Evolutionary conservation across 2,797 vertebrate species (phyloP).

Genomic region (Karalla daura): DNA sequence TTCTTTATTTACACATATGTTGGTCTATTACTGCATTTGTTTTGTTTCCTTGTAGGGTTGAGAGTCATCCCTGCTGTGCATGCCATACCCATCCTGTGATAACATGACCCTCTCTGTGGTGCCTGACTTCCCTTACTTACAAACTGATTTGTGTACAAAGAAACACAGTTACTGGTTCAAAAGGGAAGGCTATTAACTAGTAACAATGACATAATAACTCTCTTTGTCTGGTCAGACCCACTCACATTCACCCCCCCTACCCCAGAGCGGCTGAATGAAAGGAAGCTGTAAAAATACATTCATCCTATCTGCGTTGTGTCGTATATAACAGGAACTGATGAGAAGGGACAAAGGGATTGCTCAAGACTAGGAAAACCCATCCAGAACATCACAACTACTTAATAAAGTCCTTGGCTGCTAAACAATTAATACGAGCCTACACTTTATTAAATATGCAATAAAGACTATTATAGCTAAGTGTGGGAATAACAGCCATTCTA

Average conservation of each 20-base stretch:
- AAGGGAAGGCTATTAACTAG: conserved; percentile 7
- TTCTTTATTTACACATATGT: too few species aligned
- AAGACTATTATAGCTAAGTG: conserved; percentile 76
- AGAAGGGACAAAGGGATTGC: conserved; percentile 55
- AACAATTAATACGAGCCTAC: conserved; percentile 82
- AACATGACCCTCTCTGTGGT: not conserved
- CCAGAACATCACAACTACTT: conserved; percentile 67
- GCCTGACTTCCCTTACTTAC: not conserved
- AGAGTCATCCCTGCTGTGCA: not conserved
- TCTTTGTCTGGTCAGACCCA: not conserved
- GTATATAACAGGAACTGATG: conserved; percentile 50
- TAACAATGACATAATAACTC: conserved; percentile 31
- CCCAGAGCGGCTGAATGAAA: conserved; percentile 23
- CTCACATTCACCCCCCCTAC: conserved; percentile 29
- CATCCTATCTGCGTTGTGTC: conserved; percentile 44
- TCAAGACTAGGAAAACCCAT: conserved; percentile 58
- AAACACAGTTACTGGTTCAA: conserved; percentile 16
- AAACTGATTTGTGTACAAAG: not conserved
- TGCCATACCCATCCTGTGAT: not conserved
- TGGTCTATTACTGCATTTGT: too few species aligned
- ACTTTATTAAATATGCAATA: conserved; percentile 83
- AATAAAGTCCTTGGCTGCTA: conserved; percentile 77
- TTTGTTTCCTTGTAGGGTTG: too few species aligned
- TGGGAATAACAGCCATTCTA: conserved; percentile 80
- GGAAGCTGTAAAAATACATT: conserved; percentile 48